These are phyloP conservation scores for Orientallactaga bullata DNA, from an alignment of 2,113 vertebrate species.

Conservation along the genomic window DNA sequence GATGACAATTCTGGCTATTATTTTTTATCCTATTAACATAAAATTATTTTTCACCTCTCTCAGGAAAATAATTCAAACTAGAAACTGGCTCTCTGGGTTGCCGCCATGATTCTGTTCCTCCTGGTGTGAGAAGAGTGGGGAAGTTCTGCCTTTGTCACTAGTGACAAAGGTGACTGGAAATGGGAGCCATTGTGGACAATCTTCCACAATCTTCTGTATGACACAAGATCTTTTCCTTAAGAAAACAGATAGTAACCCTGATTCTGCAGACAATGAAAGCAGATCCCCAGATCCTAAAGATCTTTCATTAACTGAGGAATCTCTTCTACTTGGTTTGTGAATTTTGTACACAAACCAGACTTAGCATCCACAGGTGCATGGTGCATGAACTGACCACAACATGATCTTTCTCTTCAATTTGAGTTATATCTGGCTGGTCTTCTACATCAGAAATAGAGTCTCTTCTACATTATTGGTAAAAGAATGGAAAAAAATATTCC, in stretches of 20 bases:
- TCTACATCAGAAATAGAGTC: neutral
- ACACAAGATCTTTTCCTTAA: neutral
- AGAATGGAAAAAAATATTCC: no score
- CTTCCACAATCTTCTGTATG: no score
- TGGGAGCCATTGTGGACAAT: neutral
- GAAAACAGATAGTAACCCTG: neutral
- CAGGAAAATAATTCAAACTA: neutral
- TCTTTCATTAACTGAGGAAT: neutral
- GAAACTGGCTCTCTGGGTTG: neutral
- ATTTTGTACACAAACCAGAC: neutral
- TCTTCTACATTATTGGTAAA: no score
- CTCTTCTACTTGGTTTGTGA: neutral
- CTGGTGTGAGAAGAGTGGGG: neutral
- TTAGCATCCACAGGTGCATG: neutral
- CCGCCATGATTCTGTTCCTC: neutral
- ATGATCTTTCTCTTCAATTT: neutral
- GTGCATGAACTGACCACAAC: neutral
- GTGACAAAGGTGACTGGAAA: neutral
- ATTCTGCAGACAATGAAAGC: neutral
- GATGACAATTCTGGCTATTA: neutral
- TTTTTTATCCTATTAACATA: neutral
- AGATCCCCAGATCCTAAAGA: neutral
- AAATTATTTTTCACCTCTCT: neutral
- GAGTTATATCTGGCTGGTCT: neutral
- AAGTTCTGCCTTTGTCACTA: neutral